phyloP scores from a whole-genome alignment of 2,888 invertebrate genomes.

The Pseudolycoriella hygida region DNA sequence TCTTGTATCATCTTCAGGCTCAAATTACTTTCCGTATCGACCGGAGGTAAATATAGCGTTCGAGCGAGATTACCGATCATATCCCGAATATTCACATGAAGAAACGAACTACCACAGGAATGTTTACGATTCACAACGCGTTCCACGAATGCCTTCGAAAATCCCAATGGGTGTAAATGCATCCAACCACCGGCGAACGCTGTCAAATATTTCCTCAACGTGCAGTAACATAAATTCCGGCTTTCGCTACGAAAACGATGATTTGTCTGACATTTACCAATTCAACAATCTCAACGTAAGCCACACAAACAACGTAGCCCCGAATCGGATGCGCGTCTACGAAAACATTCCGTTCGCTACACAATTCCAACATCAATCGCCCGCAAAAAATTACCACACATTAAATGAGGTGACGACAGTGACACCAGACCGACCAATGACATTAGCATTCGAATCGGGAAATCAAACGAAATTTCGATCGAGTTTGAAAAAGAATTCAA shows the following conservation, averaged over 20 bases:
- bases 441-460: conserved; percentile 41
- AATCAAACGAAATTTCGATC: conserved; percentile 51
- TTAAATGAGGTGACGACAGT: background rate
- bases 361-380: background rate
- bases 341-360: conserved; percentile 17
- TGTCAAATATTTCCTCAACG: conserved; percentile 51
- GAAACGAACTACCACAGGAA: conserved; percentile 2
- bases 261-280: conserved; percentile 15
- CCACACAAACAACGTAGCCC: background rate
- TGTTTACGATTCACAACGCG: background rate
- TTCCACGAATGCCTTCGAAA: conserved; percentile 11
- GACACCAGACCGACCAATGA: conserved; percentile 19
- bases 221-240: conserved; percentile 41
- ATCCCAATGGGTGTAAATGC: conserved; percentile 29
- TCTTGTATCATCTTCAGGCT: conserved; percentile 16
- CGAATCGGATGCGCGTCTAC: conserved; percentile 21
- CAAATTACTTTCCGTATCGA: conserved; percentile 27
- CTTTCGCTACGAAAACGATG: conserved; percentile 43
- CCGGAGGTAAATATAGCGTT: conserved; percentile 24
- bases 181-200: conserved; percentile 50
- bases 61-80: conserved; percentile 28
- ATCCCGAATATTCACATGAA: conserved; percentile 25
- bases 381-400: background rate
- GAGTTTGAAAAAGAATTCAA: conserved; percentile 56
- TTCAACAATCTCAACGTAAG: background rate